Base-by-base conservation (phyloP, 2,888 invertebrate genomes). In the Therioaphis trifolii region DNA sequence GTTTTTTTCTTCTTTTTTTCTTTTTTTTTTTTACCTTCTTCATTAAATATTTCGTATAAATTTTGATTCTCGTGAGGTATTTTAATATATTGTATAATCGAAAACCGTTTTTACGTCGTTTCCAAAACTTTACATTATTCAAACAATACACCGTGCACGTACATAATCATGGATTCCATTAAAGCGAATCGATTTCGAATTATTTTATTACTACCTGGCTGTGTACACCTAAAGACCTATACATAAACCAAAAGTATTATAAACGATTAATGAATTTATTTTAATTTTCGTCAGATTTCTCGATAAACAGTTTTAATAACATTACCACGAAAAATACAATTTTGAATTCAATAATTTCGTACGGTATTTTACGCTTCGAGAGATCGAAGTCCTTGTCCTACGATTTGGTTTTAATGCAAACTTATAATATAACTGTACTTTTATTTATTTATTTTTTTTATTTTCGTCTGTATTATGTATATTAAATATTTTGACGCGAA, bases 251-350 rank as follows among this genome's bases (percentile, higher is more conserved):
- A 46, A 66, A 49, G 77, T 35, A 78, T 78, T 78, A 66, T 66
- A 78, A 66, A 78, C 49, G 77, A 78, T 78, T 66, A 66, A 52
- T 66, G 49, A 78, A 78, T 46, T 78, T 35, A 66, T 49, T 24
- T 68, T 35, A 52, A 35, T 78, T 68, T 35, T 35, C 24, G 24
- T 4, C 11, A 49, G 66, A 66, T 29, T 29, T 77, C 49, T 66
- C 35, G 49, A 29, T 14, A 21, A 75, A 75, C n/a, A 29, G 24
- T 49, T 66, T 66, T 49, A 49, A 77, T 77, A 77, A 35, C 15
- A 35, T 40, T 18, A 49, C n/a, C 43, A n/a, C 72, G 77, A 77
- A 77, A 77, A 77, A 77, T 66, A 1, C 66, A 66, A 66, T 77
- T 66, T 66, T 35, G 21, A 77, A 77, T 77, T 66, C 49, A 24